phyloP scores from a whole-genome alignment of 2,113 vertebrate species.

The Tupaia chinensis region DNA sequence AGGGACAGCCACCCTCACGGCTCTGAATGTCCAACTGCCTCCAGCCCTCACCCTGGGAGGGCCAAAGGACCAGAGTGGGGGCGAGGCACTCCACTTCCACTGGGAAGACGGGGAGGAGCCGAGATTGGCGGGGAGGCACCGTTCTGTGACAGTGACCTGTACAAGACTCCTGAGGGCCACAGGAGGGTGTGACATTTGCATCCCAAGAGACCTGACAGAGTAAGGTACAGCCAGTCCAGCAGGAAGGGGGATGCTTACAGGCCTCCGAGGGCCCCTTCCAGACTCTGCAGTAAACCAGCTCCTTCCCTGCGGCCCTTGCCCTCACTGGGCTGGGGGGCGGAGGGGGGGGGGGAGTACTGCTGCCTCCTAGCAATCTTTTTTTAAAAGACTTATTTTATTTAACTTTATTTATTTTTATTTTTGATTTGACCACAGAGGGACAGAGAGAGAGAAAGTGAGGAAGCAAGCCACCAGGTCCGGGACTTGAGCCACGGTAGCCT shows the following conservation, averaged over 20 bases:
- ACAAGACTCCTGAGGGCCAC: neutral
- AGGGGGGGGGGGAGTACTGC: neutral
- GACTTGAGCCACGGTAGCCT: too few relatives aligned
- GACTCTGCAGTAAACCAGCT: neutral
- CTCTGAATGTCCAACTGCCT: neutral
- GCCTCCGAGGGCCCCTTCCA: neutral
- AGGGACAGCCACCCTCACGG: conserved; percentile 35
- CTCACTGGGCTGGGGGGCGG: neutral
- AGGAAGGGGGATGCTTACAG: neutral
- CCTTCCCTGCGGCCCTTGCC: too few relatives aligned
- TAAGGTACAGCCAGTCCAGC: neutral
- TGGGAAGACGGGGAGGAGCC: neutral
- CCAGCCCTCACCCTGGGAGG: neutral
- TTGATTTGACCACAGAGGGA: too few relatives aligned
- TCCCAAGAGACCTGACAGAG: neutral
- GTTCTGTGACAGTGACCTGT: neutral
- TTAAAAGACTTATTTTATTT: too few relatives aligned
- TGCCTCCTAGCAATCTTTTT: neutral
- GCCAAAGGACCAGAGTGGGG: neutral
- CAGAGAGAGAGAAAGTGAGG: too few relatives aligned
- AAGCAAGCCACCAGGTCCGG: too few relatives aligned
- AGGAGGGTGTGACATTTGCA: neutral
- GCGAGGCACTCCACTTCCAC: neutral
- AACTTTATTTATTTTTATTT: too few relatives aligned
- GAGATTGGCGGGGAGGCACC: neutral